Evolutionary conservation across 2,113 vertebrate genomes (phyloP), one percentile per base, ranked within the genome.

Genomic region (Silurus glanis): DNA sequence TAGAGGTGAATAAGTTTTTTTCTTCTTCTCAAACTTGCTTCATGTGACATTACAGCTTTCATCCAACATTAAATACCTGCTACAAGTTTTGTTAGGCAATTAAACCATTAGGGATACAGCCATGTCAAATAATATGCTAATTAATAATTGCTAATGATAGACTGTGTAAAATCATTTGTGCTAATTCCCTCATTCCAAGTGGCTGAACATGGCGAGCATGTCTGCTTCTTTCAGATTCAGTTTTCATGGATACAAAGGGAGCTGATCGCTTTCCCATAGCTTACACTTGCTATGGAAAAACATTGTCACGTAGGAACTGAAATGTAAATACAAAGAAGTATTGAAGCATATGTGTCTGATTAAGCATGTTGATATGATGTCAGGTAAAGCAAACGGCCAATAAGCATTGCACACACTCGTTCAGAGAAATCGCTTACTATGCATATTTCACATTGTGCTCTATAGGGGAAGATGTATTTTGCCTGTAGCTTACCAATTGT

Each of bases 51-150:
- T 17, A 59, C 89, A 19, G 85, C 93, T 95, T 94, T 95, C 89
- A 92, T 93, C 91, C 25, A 23, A 83, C 92, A 92, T 93, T 93
- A 91, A 95, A 95, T 92, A 94, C 94, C 93, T 93, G 92, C 92
- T 89, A 91, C 92, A 94, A 85, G 90, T 92, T 94, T 89, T 92
- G 67, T 66, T 67, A 94, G 91, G 90, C 85, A 92, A 92, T 91
- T 89, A 85, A 90, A 89, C 92, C 92, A 87, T 86, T 93, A 93
- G 94, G 94, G 94, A 95, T 93, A 89, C 75, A 88, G 87, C 66
- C 8, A 51, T 90, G 90, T 89, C 61, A 84, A 90, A 91, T 91
- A 91, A 92, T 91, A 92, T 93, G 90, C 37, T 37, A 37, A 37
- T 37, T 37, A 37, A 37, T 93, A 94, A 94, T 94, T 92, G 90